phyloP scores from a whole-genome alignment of 2,888 invertebrate species.

The Drosophila dives region DNA sequence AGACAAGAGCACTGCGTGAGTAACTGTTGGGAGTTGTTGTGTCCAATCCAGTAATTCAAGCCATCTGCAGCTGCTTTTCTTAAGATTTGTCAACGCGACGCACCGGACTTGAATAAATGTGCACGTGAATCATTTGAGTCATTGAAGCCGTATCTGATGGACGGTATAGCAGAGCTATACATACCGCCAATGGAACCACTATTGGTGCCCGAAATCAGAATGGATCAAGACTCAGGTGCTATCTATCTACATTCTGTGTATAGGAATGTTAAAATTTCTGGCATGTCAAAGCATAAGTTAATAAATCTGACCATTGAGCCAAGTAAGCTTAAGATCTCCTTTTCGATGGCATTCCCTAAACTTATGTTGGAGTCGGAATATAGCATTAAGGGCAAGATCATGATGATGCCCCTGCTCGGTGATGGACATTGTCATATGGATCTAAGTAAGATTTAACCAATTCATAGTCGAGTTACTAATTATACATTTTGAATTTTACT shows the following conservation, averaged over 20 bases:
- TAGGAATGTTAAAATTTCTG: slow-evolving; percentile 88
- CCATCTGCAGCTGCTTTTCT: slow-evolving; percentile 87
- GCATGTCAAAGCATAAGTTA: slow-evolving; percentile 88
- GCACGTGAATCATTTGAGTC: slow-evolving; percentile 87
- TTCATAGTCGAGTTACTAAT: neutral
- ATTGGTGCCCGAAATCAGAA: slow-evolving; percentile 88
- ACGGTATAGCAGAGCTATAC: slow-evolving; percentile 89
- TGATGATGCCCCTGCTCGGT: slow-evolving; percentile 91
- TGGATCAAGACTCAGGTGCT: slow-evolving; percentile 89
- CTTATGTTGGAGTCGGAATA: slow-evolving; percentile 88
- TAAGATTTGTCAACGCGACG: slow-evolving; percentile 88
- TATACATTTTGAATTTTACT: slow-evolving; percentile 51
- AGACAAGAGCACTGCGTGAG: slow-evolving; percentile 55
- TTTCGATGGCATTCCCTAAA: slow-evolving; percentile 88
- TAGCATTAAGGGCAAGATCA: slow-evolving; percentile 88
- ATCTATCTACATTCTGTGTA: slow-evolving; percentile 89
- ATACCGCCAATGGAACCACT: slow-evolving; percentile 91
- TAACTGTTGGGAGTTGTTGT: neutral
- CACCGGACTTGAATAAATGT: slow-evolving; percentile 87
- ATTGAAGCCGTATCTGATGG: slow-evolving; percentile 86
- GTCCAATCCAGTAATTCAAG: neutral
- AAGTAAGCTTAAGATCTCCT: slow-evolving; percentile 85
- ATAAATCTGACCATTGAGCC: slow-evolving; percentile 87
- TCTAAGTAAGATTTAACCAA: slow-evolving; percentile 87
- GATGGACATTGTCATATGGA: slow-evolving; percentile 89